Base-by-base conservation (phyloP, 2,797 vertebrate species). In the Anableps anableps region DNA sequence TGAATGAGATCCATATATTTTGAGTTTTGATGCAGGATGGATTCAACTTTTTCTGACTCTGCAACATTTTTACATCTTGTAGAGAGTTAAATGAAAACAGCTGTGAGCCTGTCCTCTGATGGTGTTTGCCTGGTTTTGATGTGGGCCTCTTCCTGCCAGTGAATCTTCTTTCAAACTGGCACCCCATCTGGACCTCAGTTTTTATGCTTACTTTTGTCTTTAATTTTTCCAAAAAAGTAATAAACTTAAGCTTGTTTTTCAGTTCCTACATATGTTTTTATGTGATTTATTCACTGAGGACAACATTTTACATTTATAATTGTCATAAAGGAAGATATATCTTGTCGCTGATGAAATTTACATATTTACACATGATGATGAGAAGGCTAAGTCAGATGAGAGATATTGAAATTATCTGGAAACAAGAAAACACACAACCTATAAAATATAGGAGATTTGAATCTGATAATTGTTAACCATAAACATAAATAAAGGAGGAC, bases 61-160 rank as follows among this genome's bases (percentile, higher is more conserved):
- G 50, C 51, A 72, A 64, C 74, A 83, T 38, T 83, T 64, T 78
- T 17, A 75, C 82, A 81, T 91, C 76, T 89, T 89, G 87, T 90
- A 83, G 91, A 89, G 36, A 23, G 88, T 94, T 94, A 91, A 95
- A 87, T 88, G 85, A 77, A 94, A 92, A 88, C 93, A 95, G 76
- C 79, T 94, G 93, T 87, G 31, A 64, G 87, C 81, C 74, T 34
- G 66, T 83, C 76, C 41, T 73, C 79, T 85, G 16, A 45, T 89
- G 78, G 53, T 86, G 84, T 88, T 85, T 88, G 90, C 88, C 86
- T 91, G 89, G 82, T 81, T 71, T 81, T 78, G 68, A 86, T 84
- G 80, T 75, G 89, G 87, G 91, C 91, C 88, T 87, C 91, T 93
- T 94, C 89, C 92, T 93, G 86, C 66, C 72, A 82, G 78, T 80